phyloP scores from a whole-genome alignment of 2,113 vertebrate genomes.

The Cervus canadensis region DNA sequence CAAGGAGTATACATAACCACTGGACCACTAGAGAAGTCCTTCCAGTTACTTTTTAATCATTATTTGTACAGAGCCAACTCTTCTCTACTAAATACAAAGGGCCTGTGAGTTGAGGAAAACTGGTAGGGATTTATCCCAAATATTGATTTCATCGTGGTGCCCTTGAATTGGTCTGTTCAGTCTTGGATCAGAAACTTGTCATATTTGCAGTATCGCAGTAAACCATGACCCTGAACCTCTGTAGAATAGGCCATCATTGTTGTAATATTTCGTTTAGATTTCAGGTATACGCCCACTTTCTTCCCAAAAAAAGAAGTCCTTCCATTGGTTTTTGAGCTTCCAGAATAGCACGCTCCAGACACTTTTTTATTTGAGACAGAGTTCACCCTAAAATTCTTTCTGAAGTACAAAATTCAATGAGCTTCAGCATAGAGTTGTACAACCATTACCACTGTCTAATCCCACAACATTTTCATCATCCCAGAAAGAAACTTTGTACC shows the following conservation, averaged over 20 bases:
- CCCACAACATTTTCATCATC: not conserved
- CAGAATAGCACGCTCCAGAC: not conserved
- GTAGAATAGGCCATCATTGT: not conserved
- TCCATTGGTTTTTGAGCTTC: not conserved
- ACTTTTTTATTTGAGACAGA: not conserved
- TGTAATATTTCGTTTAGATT: not conserved
- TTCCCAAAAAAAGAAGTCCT: not conserved
- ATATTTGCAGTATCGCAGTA: not conserved
- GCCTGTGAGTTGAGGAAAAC: not conserved
- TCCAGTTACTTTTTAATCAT: not conserved
- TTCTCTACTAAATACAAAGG: not conserved
- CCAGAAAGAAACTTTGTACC: not conserved
- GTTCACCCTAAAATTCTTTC: not conserved
- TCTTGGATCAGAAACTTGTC: not conserved
- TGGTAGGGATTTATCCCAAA: not conserved
- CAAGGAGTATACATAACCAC: not conserved
- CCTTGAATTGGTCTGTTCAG: not conserved
- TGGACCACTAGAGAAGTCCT: not conserved
- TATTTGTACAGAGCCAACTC: not conserved
- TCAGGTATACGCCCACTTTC: not conserved
- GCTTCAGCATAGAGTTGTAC: not conserved
- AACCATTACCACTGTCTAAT: not conserved
- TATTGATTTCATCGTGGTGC: not conserved
- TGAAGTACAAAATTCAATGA: not conserved
- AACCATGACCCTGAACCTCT: not conserved